These are phyloP conservation scores for Plectrocnemia conspersa DNA, from an alignment of 1,140 invertebrate genomes.

Conservation along the genomic window DNA sequence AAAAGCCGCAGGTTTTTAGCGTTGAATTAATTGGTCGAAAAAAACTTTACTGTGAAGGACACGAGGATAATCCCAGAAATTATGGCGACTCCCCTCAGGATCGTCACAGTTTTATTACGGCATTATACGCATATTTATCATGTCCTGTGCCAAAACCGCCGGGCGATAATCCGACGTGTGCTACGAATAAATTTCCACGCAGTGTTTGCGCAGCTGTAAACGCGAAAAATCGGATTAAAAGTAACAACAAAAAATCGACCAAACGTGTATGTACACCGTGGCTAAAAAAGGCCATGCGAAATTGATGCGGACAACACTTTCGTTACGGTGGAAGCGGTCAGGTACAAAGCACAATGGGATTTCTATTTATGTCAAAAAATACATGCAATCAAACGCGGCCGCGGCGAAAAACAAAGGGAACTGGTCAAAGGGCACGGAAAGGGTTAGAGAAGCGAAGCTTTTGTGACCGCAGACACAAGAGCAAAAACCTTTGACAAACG, in stretches of 20 bases:
- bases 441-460: neutral
- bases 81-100: too few species aligned
- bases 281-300: too few species aligned
- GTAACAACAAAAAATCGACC: neutral
- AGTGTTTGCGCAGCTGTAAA: conserved; percentile 6
- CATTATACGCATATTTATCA: too few species aligned
- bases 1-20: too few species aligned
- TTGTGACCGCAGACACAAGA: neutral
- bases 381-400: neutral
- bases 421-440: too few species aligned
- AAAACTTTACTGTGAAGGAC: too few species aligned
- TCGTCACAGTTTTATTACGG: too few species aligned
- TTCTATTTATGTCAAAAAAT: neutral
- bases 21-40: too few species aligned
- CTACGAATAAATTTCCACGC: conserved; percentile 1
- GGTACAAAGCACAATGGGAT: neutral
- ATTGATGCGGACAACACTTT: too few species aligned
- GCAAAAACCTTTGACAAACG: conserved; percentile 1
- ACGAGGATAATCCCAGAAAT: too few species aligned
- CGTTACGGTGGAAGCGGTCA: neutral
- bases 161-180: conserved; percentile 1
- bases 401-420: neutral
- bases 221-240: conserved; percentile 3
- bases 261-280: too few species aligned
- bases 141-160: too few species aligned